Evolutionary conservation across 2,797 vertebrate genomes (phyloP).

Genomic region (Triplophysa bombifrons): DNA sequence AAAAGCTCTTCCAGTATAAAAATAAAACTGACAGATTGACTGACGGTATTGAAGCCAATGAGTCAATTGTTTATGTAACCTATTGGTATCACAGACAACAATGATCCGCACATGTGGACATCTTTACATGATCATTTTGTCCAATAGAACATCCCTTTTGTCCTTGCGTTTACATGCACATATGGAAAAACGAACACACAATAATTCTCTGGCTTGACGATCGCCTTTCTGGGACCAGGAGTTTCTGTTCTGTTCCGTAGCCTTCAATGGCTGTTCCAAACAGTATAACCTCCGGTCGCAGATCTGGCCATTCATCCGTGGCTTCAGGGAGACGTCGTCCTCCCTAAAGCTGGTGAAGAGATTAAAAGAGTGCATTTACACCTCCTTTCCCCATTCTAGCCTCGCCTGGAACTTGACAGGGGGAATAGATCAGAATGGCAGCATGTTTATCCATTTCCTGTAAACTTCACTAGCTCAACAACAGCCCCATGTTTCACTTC

Average conservation of each 20-base stretch:
- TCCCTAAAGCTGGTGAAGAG: neutral
- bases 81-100: neutral
- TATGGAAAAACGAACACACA: neutral
- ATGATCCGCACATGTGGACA: neutral
- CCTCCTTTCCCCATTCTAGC: neutral
- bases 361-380: slow-evolving; percentile 6
- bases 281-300: neutral
- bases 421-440: neutral
- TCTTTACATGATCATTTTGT: neutral
- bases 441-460: slow-evolving; percentile 18
- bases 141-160: neutral
- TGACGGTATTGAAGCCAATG: neutral
- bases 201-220: neutral
- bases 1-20: neutral
- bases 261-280: neutral
- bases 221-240: neutral
- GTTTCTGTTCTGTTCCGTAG: neutral
- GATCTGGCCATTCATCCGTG: slow-evolving; percentile 11
- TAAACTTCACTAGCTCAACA: neutral
- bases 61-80: neutral
- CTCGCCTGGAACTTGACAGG: slow-evolving; percentile 63
- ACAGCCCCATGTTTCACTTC: slow-evolving; percentile 8
- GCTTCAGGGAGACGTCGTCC: neutral
- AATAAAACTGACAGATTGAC: neutral
- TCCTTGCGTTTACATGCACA: neutral